Evolutionary conservation across 2,888 invertebrate genomes (phyloP).

Genomic region (Trissoscelio sp.): DNA sequence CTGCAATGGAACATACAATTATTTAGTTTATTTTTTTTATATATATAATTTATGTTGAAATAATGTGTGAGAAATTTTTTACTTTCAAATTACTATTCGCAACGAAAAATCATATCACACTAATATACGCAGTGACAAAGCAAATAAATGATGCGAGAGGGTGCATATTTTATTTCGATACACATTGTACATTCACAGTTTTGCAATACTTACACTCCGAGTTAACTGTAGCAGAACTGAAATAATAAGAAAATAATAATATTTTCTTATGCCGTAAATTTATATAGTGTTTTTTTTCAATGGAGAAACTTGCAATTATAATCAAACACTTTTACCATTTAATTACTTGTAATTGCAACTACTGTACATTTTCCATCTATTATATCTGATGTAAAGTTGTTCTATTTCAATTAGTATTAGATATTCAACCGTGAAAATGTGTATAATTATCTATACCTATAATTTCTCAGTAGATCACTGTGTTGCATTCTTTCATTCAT

Average conservation of each 20-base stretch:
- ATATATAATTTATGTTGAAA: background rate
- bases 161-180: conserved; percentile 60
- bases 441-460: conserved; percentile 16
- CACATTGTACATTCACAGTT: conserved; percentile 38
- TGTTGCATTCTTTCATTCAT: conserved; percentile 23
- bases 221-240: background rate
- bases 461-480: conserved; percentile 24
- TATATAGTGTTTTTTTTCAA: too few relatives aligned
- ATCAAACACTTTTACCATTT: too few relatives aligned
- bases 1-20: background rate
- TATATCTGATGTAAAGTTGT: background rate
- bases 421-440: conserved; percentile 17
- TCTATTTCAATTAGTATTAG: background rate
- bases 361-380: background rate
- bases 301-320: too few relatives aligned
- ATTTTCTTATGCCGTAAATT: too few relatives aligned
- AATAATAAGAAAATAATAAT: too few relatives aligned
- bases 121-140: conserved; percentile 50
- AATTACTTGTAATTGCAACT: background rate
- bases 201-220: conserved; percentile 26
- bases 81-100: conserved; percentile 1
- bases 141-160: conserved; percentile 63
- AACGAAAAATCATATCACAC: conserved; percentile 46
- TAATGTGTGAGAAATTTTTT: conserved; percentile 28
- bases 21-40: too few relatives aligned